phyloP scores from a whole-genome alignment of 2,888 invertebrate genomes.

The Tholera decimalis region DNA sequence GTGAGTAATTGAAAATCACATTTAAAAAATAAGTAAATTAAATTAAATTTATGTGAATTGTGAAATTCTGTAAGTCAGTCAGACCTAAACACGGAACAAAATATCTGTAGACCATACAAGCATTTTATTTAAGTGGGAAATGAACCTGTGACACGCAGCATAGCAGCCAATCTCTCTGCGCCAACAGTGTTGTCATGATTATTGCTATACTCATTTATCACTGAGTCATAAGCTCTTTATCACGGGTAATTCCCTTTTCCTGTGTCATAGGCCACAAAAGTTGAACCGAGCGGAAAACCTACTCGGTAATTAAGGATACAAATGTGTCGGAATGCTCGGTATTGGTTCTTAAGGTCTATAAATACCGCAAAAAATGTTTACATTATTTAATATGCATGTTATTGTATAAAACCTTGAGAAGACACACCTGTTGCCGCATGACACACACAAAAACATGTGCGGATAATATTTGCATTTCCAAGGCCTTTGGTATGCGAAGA shows the following conservation, averaged over 20 bases:
- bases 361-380: constrained; percentile 19
- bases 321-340: neutral
- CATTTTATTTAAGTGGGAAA: too few species aligned
- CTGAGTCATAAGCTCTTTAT: too few species aligned
- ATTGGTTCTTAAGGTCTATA: neutral
- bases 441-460: constrained; percentile 13
- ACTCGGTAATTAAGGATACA: neutral
- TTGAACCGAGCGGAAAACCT: neutral
- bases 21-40: too few species aligned
- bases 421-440: neutral
- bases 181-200: too few species aligned
- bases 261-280: neutral
- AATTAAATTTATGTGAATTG: too few species aligned
- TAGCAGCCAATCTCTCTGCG: too few species aligned
- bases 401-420: constrained; percentile 21
- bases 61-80: too few species aligned
- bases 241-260: neutral
- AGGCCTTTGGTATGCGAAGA: neutral
- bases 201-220: too few species aligned
- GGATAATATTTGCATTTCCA: constrained; percentile 19
- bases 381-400: neutral
- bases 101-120: too few species aligned
- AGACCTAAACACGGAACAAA: too few species aligned
- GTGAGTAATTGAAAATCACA: too few species aligned
- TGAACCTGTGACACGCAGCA: too few species aligned